Percentiles rank a stretch among this genome's conserved stretches.
phyloP scores from a whole-genome alignment of 2,113 vertebrate genomes.

The Corythoichthys haematopterus region DNA sequence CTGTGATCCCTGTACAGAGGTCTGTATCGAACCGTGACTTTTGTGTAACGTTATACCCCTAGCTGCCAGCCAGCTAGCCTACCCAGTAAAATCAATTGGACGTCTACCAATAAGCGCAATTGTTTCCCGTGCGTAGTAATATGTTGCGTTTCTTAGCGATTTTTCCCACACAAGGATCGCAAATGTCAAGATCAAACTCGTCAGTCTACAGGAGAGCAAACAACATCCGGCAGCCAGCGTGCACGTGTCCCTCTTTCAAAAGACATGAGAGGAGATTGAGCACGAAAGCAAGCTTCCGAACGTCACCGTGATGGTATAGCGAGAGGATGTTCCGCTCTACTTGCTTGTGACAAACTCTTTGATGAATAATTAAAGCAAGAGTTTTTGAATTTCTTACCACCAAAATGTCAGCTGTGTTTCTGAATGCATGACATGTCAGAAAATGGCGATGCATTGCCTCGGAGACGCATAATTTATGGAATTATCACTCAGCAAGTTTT shows the following conservation, averaged over 20 bases:
- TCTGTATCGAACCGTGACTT: no score
- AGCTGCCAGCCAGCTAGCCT: no score
- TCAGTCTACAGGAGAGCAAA: constrained; percentile 26
- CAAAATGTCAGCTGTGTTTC: constrained; percentile 22
- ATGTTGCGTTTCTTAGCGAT: constrained; percentile 14
- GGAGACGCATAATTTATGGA: not conserved
- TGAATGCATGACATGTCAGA: not conserved
- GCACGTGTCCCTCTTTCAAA: constrained; percentile 23
- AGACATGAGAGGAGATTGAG: constrained; percentile 7
- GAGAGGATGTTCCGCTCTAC: constrained; percentile 12
- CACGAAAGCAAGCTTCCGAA: constrained; percentile 17
- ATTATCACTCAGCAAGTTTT: not conserved
- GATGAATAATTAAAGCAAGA: constrained; percentile 32
- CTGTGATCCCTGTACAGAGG: no score
- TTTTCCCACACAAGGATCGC: constrained; percentile 21
- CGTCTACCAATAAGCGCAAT: constrained; percentile 55
- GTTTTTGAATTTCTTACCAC: constrained; percentile 30
- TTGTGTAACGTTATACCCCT: no score
- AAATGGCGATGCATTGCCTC: not conserved
- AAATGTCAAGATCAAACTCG: constrained; percentile 51
- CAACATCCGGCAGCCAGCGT: constrained; percentile 28
- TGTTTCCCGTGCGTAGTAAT: constrained; percentile 53
- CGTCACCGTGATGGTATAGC: constrained; percentile 24
- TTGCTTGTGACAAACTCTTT: constrained; percentile 24
- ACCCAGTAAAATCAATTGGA: not conserved